phyloP scores from a whole-genome alignment of 2,113 vertebrate species.

The Lophochroa leadbeateri region DNA sequence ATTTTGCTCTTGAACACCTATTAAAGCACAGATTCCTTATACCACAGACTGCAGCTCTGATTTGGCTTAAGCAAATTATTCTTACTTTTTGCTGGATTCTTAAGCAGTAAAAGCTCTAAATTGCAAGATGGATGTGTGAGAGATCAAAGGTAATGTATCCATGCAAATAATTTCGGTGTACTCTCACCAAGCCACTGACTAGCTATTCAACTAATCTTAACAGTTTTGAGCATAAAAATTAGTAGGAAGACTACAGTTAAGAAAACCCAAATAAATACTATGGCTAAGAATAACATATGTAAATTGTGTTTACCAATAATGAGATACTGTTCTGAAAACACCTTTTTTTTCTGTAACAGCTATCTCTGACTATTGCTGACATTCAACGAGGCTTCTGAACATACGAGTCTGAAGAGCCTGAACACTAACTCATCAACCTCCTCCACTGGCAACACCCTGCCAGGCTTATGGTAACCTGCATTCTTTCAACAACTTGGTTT shows the following conservation, averaged over 20 bases:
- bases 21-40: background rate
- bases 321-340: background rate
- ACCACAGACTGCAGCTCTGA: background rate
- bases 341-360: background rate
- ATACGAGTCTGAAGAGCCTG: background rate
- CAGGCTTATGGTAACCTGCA: background rate
- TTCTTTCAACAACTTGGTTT: background rate
- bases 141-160: background rate
- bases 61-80: background rate
- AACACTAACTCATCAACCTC: background rate
- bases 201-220: background rate
- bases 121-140: background rate
- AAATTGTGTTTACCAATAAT: background rate
- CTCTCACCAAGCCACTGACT: background rate
- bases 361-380: background rate
- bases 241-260: background rate
- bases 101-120: background rate
- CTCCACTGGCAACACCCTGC: background rate
- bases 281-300: background rate
- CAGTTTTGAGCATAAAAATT: background rate
- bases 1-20: background rate
- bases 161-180: background rate
- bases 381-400: accelerated
- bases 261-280: background rate
- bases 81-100: background rate